A percentile compares a stretch with the other conserved stretches of the same genome.
Conservation (phyloP, 2,888 invertebrate genomes). For the Syritta pipiens region DNA sequence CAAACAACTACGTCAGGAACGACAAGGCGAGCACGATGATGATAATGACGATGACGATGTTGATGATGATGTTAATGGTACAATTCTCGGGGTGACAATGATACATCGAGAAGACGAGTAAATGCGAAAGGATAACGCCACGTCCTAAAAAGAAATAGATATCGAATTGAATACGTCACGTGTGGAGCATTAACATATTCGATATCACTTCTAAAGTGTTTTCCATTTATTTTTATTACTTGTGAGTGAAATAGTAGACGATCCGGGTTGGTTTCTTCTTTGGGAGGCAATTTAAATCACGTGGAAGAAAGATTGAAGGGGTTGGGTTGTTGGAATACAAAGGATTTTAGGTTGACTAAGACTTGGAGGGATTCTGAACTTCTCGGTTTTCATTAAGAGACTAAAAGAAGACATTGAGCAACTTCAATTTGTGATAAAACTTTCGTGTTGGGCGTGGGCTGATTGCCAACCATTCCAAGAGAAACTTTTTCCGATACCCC, state of each 20-base stretch:
- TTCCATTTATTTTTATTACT: slow-evolving; percentile 44
- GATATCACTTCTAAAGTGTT: slow-evolving; percentile 41
- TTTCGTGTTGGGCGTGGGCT: no score
- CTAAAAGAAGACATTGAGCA: no score
- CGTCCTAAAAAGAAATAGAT: slow-evolving; percentile 1
- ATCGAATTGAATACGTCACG: slow-evolving; percentile 41
- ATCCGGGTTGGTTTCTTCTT: no score
- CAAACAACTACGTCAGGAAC: slow-evolving; percentile 1
- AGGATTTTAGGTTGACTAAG: no score
- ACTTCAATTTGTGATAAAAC: no score
- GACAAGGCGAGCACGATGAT: neutral
- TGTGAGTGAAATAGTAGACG: slow-evolving; percentile 21
- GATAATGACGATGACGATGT: neutral
- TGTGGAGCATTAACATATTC: slow-evolving; percentile 41
- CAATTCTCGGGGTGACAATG: slow-evolving; percentile 17
- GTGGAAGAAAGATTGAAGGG: no score
- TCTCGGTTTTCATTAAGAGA: no score
- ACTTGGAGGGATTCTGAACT: no score
- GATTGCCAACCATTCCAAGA: no score
- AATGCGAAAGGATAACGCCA: slow-evolving; percentile 24
- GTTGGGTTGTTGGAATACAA: no score
- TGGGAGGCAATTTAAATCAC: no score
- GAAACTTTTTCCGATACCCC: no score
- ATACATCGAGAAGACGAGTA: slow-evolving; percentile 20
- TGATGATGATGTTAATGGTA: slow-evolving; percentile 22